Evolutionary conservation across 2,113 vertebrate species (phyloP).

Genomic region (Petaurus breviceps): DNA sequence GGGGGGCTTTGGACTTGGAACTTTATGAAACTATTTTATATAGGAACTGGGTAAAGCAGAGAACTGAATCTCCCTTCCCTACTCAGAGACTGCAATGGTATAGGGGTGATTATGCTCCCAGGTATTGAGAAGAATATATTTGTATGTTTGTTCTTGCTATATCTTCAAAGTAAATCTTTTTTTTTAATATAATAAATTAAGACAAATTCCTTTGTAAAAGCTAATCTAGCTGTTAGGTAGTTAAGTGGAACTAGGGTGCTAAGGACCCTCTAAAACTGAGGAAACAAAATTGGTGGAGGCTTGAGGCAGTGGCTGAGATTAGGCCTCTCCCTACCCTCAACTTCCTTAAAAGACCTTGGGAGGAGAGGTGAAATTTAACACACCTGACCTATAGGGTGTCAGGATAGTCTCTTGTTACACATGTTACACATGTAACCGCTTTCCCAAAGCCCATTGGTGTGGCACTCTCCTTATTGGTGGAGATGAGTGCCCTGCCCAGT

Average conservation of each 20-base stretch:
- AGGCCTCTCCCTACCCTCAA: background rate
- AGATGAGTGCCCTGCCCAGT: background rate
- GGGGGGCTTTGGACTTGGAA: background rate
- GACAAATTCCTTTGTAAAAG: background rate
- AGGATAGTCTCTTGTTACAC: background rate
- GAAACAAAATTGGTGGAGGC: background rate
- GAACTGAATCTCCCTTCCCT: background rate
- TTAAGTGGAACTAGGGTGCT: background rate
- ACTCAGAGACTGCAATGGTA: background rate
- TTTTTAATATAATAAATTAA: background rate
- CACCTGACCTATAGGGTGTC: background rate
- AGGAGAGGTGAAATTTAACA: background rate
- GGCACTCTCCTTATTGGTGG: background rate
- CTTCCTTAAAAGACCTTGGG: background rate
- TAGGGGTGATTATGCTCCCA: background rate
- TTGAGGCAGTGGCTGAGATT: background rate
- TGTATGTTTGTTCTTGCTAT: background rate
- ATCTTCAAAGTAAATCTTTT: background rate
- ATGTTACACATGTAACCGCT: background rate
- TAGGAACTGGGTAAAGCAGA: background rate
- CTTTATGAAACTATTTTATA: too few relatives aligned
- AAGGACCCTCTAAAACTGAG: background rate
- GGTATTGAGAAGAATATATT: background rate
- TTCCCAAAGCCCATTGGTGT: background rate
- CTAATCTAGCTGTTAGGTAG: background rate